Conservation (phyloP, 2,113 vertebrate species). For the Taxidea taxus region DNA sequence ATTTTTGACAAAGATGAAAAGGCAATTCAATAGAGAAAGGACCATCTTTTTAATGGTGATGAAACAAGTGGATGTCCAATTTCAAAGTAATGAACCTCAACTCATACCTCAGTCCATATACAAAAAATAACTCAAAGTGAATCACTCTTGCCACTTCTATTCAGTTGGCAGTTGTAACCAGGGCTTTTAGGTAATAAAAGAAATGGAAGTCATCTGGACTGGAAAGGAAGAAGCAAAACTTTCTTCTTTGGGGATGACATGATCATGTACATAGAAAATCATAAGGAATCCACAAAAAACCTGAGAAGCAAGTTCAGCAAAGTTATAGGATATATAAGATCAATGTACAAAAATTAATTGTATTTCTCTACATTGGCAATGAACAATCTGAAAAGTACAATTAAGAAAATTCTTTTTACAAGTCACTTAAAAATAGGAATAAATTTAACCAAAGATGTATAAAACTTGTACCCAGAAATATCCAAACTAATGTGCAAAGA, state of each 20-base stretch:
- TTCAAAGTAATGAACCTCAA: neutral
- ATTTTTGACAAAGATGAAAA: constrained; percentile 2
- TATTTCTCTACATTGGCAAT: neutral
- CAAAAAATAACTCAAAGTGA: neutral
- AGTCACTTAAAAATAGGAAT: neutral
- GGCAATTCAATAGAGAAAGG: neutral
- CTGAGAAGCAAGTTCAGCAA: neutral
- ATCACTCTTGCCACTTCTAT: neutral
- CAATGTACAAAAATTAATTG: neutral
- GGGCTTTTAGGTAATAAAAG: neutral
- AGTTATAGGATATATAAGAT: neutral
- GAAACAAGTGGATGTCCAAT: neutral
- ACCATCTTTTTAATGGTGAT: neutral
- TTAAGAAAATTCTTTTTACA: neutral
- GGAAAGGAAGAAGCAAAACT: neutral
- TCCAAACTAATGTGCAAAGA: neutral
- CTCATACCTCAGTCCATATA: neutral
- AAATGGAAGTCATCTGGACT: neutral
- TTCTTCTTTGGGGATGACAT: neutral
- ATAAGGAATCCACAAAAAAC: neutral
- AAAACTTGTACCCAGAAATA: neutral
- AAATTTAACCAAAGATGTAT: neutral
- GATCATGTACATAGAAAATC: neutral
- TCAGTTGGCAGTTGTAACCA: neutral
- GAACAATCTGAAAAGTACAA: neutral